A percentile compares a stretch with the other conserved stretches of the same genome.
Conservation (phyloP, 1,140 invertebrate genomes). For the Yoshiicerus persimilis region DNA sequence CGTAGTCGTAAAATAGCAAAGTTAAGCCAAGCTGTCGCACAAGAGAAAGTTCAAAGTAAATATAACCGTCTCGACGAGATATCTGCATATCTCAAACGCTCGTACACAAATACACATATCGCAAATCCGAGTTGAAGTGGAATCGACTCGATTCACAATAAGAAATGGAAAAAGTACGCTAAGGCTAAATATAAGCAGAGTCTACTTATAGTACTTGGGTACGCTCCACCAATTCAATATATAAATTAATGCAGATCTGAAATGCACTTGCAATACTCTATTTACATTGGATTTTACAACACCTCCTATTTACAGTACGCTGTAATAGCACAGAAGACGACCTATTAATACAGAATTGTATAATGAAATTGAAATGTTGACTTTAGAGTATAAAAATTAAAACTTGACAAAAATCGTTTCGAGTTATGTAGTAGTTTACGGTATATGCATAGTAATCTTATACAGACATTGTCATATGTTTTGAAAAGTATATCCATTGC, state of each 20-base stretch:
- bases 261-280: not conserved
- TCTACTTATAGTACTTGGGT: not conserved
- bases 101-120: not conserved
- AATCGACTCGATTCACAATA: not conserved
- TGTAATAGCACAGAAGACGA: not conserved
- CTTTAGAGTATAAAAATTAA: not conserved
- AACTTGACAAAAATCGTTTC: not conserved
- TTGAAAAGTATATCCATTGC: not conserved
- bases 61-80: not conserved
- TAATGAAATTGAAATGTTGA: not conserved
- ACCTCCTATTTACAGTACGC: not conserved
- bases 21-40: not conserved
- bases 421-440: not conserved
- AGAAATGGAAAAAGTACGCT: too few relatives aligned
- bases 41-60: constrained; percentile 2
- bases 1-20: constrained; percentile 17
- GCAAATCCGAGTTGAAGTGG: not conserved
- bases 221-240: not conserved
- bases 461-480: too few relatives aligned
- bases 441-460: too few relatives aligned
- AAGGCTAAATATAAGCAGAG: too few relatives aligned
- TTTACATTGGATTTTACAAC: not conserved
- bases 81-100: too few relatives aligned
- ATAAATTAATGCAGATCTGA: not conserved
- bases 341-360: not conserved